These are phyloP conservation scores for Muraenolepis orangiensis DNA, from an alignment of 2,797 vertebrate genomes.

Conservation along the genomic window DNA sequence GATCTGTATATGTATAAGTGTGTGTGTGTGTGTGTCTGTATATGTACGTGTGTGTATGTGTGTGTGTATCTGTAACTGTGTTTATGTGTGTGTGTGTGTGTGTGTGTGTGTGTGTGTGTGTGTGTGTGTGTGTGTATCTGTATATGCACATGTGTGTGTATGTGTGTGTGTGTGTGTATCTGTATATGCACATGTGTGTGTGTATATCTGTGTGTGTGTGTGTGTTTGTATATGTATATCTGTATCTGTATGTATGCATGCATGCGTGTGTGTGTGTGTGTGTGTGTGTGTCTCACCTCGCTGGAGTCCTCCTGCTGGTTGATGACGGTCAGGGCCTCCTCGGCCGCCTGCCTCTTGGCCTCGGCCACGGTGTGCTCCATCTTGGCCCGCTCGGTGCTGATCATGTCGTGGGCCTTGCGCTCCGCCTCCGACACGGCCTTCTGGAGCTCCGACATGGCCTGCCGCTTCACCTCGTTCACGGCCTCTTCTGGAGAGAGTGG, in stretches of 20 bases:
- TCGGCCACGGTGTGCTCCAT: slow-evolving; percentile 97
- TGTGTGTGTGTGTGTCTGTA: too few relatives aligned
- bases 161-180: too few relatives aligned
- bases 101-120: background rate
- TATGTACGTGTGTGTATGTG: too few relatives aligned
- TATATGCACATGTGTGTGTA: background rate
- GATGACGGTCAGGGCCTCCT: slow-evolving; percentile 91
- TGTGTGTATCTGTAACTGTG: too few relatives aligned
- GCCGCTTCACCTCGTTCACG: slow-evolving; percentile 97
- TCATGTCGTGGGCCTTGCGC: slow-evolving; percentile 97
- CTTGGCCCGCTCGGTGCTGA: slow-evolving; percentile 89
- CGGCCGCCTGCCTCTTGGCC: slow-evolving; percentile 90
- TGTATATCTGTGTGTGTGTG: too few relatives aligned
- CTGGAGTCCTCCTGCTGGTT: slow-evolving; percentile 98
- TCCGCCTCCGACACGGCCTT: slow-evolving; percentile 95
- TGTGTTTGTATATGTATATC: too few relatives aligned
- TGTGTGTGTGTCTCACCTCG: slow-evolving; percentile 74
- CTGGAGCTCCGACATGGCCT: slow-evolving; percentile 97
- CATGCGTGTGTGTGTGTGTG: too few relatives aligned
- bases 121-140: background rate
- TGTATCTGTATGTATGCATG: too few relatives aligned
- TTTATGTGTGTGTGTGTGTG: too few relatives aligned
- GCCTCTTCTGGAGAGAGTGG: slow-evolving; percentile 86
- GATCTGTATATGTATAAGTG: too few relatives aligned
- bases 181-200: too few relatives aligned